Evolutionary conservation across 2,113 vertebrate genomes (phyloP).

Genomic region (Elanus axillaris): DNA sequence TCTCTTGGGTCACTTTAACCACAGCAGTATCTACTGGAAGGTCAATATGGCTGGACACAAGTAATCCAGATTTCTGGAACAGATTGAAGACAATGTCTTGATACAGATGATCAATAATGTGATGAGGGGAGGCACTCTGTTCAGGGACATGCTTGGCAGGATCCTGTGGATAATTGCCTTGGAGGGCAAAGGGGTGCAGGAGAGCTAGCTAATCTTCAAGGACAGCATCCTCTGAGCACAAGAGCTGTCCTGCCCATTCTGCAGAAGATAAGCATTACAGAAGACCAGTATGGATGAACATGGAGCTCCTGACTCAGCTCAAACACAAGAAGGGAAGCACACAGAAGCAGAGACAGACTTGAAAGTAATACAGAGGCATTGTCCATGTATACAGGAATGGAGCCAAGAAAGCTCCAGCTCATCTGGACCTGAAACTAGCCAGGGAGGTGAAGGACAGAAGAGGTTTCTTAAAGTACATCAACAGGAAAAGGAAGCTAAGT

Average conservation of each 20-base stretch:
- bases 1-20: neutral
- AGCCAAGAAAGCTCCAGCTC: neutral
- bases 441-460: neutral
- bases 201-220: neutral
- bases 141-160: neutral
- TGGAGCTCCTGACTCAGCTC: neutral
- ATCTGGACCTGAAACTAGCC: neutral
- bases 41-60: neutral
- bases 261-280: neutral
- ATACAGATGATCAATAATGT: neutral
- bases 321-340: neutral
- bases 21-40: neutral
- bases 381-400: neutral
- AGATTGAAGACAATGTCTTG: neutral
- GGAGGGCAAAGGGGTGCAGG: neutral
- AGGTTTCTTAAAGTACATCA: neutral
- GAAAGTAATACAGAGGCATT: neutral
- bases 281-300: accelerated
- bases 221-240: neutral
- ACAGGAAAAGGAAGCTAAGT: neutral
- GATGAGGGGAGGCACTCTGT: neutral
- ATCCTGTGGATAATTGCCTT: neutral
- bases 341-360: neutral
- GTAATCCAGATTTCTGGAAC: neutral
- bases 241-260: neutral